A percentile compares a stretch with the other conserved stretches of the same genome.
phyloP scores from a whole-genome alignment of 2,797 vertebrate species.

The Erithacus rubecula region DNA sequence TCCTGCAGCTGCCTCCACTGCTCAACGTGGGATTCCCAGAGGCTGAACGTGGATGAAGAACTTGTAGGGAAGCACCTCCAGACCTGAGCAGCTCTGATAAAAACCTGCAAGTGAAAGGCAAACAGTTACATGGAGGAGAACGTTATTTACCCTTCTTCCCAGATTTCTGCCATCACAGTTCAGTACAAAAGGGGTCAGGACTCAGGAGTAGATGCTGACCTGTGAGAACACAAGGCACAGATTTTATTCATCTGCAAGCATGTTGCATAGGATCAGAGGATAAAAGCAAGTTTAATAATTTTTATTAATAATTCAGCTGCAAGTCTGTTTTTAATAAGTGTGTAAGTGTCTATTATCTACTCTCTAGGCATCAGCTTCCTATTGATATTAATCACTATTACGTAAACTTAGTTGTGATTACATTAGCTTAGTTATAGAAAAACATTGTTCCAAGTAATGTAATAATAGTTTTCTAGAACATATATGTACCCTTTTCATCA shows the following conservation, averaged over 20 bases:
- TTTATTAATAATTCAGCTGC: constrained; percentile 5
- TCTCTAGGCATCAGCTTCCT: background rate
- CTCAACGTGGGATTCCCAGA: accelerated
- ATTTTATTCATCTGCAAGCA: background rate
- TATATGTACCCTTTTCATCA: background rate
- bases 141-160: background rate
- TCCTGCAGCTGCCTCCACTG: background rate
- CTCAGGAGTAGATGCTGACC: background rate
- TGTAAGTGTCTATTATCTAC: background rate
- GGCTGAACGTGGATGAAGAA: background rate
- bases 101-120: background rate
- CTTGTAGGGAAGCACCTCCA: background rate
- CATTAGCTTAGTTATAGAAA: background rate
- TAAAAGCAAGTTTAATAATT: background rate
- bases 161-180: background rate
- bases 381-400: background rate
- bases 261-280: background rate
- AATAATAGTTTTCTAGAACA: background rate
- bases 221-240: background rate
- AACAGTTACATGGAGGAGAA: background rate
- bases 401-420: background rate
- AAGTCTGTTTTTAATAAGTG: background rate
- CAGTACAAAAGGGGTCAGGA: background rate
- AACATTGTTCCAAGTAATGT: background rate
- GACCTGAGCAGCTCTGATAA: background rate